Percentiles rank a stretch among this genome's conserved stretches.
These are phyloP conservation scores for Semnopithecus entellus DNA, from an alignment of 2,113 vertebrate species.

Conservation along the genomic window DNA sequence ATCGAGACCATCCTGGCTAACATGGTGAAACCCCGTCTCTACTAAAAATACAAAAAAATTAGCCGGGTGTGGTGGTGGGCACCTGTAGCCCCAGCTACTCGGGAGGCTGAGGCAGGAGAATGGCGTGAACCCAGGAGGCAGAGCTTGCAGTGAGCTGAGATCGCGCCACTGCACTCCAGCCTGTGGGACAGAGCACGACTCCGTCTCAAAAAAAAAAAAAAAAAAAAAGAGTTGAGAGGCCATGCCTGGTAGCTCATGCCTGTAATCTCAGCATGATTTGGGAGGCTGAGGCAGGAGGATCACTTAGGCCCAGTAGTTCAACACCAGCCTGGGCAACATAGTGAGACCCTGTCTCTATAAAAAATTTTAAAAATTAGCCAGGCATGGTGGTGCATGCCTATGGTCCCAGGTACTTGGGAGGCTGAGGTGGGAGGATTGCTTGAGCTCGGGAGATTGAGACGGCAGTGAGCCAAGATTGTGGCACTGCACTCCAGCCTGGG, in stretches of 20 bases:
- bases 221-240: too few relatives aligned
- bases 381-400: background rate
- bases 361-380: background rate
- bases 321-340: background rate
- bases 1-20: too few relatives aligned
- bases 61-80: accelerated
- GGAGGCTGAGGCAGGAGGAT: background rate
- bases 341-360: background rate
- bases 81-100: too few relatives aligned
- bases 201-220: too few relatives aligned
- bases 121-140: too few relatives aligned
- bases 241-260: background rate
- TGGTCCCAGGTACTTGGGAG: background rate
- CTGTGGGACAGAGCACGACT: too few relatives aligned
- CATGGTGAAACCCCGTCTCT: too few relatives aligned
- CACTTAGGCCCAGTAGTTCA: background rate
- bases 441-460: background rate
- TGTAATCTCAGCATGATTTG: background rate
- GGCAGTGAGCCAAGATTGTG: background rate
- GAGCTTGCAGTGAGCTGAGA: too few relatives aligned
- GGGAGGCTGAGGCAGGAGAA: too few relatives aligned
- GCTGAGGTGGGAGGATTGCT: background rate
- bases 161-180: too few relatives aligned
- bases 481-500: background rate
- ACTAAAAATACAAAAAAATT: too few relatives aligned